Evolutionary conservation across 2,797 vertebrate genomes (phyloP).

Genomic region (Megalops cyprinoides): DNA sequence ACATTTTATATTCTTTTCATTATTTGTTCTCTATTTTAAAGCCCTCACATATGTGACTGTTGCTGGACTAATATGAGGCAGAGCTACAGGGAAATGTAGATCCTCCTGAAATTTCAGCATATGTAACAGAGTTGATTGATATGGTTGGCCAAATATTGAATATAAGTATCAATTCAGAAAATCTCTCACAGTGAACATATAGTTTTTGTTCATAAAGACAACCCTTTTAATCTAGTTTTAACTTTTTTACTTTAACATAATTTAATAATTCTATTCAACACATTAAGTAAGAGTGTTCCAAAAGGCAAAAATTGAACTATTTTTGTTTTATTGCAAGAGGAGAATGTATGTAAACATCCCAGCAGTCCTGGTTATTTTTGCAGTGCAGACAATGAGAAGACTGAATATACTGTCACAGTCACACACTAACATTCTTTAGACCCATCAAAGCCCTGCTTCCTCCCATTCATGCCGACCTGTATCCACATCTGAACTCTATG

Average conservation of each 20-base stretch:
- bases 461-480: neutral
- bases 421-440: neutral
- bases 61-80: no score
- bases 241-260: neutral
- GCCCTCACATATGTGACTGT: no score
- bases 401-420: neutral
- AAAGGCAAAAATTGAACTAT: neutral
- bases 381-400: neutral
- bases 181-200: no score
- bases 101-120: neutral
- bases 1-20: no score
- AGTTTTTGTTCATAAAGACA: no score
- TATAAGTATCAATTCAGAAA: no score
- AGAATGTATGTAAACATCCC: neutral
- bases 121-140: neutral
- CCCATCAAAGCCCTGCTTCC: neutral
- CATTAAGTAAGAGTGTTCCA: neutral
- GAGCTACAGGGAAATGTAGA: no score
- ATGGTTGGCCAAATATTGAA: no score
- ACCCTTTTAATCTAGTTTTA: no score
- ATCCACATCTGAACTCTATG: neutral
- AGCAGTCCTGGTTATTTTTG: neutral
- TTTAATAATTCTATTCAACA: neutral
- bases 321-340: constrained; percentile 1
- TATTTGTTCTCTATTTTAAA: neutral